Base-by-base conservation (phyloP, 1,140 invertebrate species). In the Kradibia gibbosae region DNA sequence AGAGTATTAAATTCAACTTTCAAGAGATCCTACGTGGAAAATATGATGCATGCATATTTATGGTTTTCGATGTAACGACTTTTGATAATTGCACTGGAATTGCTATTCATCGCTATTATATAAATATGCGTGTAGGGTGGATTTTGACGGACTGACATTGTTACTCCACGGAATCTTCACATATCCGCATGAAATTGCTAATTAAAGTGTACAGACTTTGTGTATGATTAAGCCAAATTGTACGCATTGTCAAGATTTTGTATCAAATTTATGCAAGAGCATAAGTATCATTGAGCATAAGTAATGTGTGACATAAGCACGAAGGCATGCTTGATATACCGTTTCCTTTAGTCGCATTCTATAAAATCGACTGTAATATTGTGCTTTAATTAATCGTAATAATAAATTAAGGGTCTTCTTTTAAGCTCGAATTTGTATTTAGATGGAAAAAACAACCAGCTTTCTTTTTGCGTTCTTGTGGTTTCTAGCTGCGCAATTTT, bases 1-100 rank as follows among this genome's bases (percentile, higher is more conserved):
- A 45, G 65, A 57, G 60, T 77, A 36, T 65, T 42, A 25, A 65
- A 48, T 77, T 77, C 31, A 28, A 77, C 28, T 15, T 20, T 67
- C 34, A n/a, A n/a, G 31, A 42, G 25, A 8, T 8, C 36, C 36
- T 42, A 8, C 65, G 34, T 5, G 5, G 20, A 39, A 42, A 34
- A 4, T 8, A 34, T 20, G 3, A 62, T 31, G 67, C 20, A 28
- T 45, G 22, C 5, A 28, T 8, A 53, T 50, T 15, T 55, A 55
- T 57, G 1, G 20, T n/a, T 67, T 39, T 39, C 50, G 72, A n/a
- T 45, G 13, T 57, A 57, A 74, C n/a, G 72, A 57, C 50, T 74
- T 72, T 72, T 36, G 28, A 31, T 39, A 53, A 36, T 74, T 25
- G 50, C 50, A 28, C 3, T 17, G 28, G n/a, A 10, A 28, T 70